Base-by-base conservation (phyloP, 2,797 vertebrate genomes). In the Nyctibius grandis region DNA sequence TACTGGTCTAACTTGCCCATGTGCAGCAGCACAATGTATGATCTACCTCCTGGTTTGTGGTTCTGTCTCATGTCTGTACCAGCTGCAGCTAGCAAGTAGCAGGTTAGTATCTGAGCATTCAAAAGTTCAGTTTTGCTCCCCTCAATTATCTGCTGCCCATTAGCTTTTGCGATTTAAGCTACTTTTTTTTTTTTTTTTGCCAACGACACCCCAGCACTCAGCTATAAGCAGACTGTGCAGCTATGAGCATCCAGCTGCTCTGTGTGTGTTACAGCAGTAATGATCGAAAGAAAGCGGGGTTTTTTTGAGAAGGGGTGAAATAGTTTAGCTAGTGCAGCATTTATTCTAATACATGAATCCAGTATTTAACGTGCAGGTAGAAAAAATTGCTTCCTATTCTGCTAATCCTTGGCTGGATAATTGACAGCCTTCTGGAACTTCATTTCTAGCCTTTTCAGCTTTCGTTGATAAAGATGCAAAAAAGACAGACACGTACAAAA, bases 381-480 rank as follows among this genome's bases (percentile, higher is more conserved):
- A 9, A 65, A 67, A 64, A 59, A 67, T 34, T 38, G 68, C 63
- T 95, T 95, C 88, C 88, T 80, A 78, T 88, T 92, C 60, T 75
- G 68, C 81, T 93, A 89, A 93, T 91, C 90, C 85, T 89, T 80
- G 91, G 64, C 85, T 90, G 60, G 88, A 29, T 93, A 93, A 91
- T 77, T 77, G 94, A 88, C 96, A 89, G 86, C 95, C 93, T 94
- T 93, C 88, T 95, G 84, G 48, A 93, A 80, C 84, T 87, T 92
- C 42, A 87, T 83, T 94, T 87, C 78, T 74, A 83, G 60, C 57
- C 90, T 83, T 96, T 94, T 95, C 93, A 95, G 91, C 88, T 88
- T 80, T 57, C 1, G 5, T 83, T 94, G 88, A 94, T 94, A 91
- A 96, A 95, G 93, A 95, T 87, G 88, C 90, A 95, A 63, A 96